These are phyloP conservation scores for Eupristina koningsbergeri DNA, from an alignment of 1,140 invertebrate species.

Conservation along the genomic window DNA sequence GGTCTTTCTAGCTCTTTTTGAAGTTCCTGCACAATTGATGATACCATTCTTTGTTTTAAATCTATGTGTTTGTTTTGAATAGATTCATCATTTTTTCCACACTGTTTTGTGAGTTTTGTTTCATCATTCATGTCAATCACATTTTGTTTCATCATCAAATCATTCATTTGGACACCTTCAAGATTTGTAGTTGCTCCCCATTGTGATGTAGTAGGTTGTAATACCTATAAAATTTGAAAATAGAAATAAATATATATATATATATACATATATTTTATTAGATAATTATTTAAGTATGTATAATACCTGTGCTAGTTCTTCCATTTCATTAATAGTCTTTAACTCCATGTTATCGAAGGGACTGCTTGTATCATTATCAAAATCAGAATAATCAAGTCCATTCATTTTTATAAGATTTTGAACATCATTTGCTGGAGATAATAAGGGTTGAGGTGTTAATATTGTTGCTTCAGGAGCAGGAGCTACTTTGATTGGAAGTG, in stretches of 20 bases:
- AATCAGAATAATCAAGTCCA: conserved; percentile 80
- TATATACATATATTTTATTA: too few relatives aligned
- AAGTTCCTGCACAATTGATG: conserved; percentile 81
- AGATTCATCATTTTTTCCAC: conserved; percentile 59
- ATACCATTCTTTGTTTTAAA: conserved; percentile 78
- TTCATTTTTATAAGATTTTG: conserved; percentile 63
- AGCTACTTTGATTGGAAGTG: conserved; percentile 71
- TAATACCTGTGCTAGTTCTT: conserved; percentile 82
- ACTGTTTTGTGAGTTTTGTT: conserved; percentile 40
- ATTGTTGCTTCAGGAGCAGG: conserved; percentile 65
- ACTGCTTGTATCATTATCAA: conserved; percentile 90
- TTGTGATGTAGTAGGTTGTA: conserved; percentile 69
- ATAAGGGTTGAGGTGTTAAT: conserved; percentile 66
- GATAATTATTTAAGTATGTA: not conserved
- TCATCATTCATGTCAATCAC: conserved; percentile 53
- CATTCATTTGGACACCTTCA: conserved; percentile 63
- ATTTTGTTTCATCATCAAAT: conserved; percentile 60
- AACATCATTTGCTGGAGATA: conserved; percentile 61
- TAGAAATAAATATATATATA: not conserved
- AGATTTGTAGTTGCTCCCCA: conserved; percentile 64
- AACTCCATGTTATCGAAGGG: conserved; percentile 93
- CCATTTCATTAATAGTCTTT: conserved; percentile 92
- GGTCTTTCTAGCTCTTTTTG: conserved; percentile 78
- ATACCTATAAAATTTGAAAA: conserved; percentile 56
- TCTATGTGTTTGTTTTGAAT: conserved; percentile 59